Evolutionary conservation across 2,113 vertebrate species (phyloP).

Genomic region (Macquaria ambigua): DNA sequence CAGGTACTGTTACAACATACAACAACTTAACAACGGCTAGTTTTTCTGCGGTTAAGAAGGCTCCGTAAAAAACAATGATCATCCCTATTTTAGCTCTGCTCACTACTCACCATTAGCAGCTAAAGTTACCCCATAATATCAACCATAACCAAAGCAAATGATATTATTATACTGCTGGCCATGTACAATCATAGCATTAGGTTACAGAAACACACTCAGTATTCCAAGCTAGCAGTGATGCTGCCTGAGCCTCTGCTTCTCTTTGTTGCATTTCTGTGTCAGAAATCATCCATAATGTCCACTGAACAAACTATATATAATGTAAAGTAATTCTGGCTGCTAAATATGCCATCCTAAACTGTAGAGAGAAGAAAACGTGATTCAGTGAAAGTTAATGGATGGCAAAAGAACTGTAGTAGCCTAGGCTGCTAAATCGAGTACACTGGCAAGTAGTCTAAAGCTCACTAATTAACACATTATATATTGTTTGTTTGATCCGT

Average conservation of each 20-base stretch:
- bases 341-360: not conserved
- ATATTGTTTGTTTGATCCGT: not conserved
- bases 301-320: not conserved
- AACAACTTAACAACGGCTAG: not conserved
- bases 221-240: too few species aligned
- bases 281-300: not conserved
- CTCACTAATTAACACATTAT: not conserved
- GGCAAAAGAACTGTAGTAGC: too few species aligned
- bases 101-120: slow-evolving; percentile 7
- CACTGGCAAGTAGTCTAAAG: not conserved
- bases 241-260: not conserved
- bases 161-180: not conserved
- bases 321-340: not conserved
- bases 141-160: not conserved
- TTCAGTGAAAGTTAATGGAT: not conserved
- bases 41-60: not conserved
- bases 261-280: not conserved
- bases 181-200: slow-evolving; percentile 7
- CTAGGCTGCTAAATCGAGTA: not conserved
- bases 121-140: slow-evolving; percentile 20
- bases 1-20: not conserved
- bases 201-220: slow-evolving; percentile 24
- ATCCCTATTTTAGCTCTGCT: not conserved
- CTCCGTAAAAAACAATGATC: not conserved
- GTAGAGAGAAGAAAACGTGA: not conserved